Conservation (phyloP, 2,888 invertebrate species). For the Phytoseiulus persimilis region DNA sequence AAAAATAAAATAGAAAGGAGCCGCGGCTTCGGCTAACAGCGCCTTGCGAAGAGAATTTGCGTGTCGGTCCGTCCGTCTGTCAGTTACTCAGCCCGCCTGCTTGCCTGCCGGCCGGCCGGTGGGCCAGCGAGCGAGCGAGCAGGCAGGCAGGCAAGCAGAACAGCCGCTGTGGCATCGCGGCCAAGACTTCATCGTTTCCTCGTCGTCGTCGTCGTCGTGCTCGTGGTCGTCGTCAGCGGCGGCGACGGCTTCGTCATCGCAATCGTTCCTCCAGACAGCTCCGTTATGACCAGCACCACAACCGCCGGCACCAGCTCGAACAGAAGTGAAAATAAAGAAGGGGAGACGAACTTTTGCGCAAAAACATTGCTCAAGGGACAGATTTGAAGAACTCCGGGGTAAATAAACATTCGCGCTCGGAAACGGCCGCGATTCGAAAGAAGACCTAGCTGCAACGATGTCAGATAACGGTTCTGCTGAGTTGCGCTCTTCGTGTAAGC, state of each 20-base stretch:
- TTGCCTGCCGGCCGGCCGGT: neutral
- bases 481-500: neutral
- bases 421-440: neutral
- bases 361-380: neutral
- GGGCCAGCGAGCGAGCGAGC: too few relatives aligned
- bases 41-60: neutral
- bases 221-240: neutral
- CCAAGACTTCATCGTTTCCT: conserved; percentile 5
- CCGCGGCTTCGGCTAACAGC: neutral
- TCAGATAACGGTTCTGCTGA: neutral
- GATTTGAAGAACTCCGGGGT: neutral
- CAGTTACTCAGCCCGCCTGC: neutral
- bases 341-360: neutral
- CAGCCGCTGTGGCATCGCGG: neutral
- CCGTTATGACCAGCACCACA: neutral
- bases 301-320: neutral
- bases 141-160: neutral
- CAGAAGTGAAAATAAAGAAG: neutral
- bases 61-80: neutral
- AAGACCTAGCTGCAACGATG: neutral
- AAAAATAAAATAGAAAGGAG: neutral
- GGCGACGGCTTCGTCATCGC: neutral
- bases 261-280: neutral
- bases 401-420: neutral
- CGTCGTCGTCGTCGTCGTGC: neutral